These are phyloP conservation scores for Drosophila austrosaltans DNA, from an alignment of 2,888 invertebrate species.

Conservation along the genomic window DNA sequence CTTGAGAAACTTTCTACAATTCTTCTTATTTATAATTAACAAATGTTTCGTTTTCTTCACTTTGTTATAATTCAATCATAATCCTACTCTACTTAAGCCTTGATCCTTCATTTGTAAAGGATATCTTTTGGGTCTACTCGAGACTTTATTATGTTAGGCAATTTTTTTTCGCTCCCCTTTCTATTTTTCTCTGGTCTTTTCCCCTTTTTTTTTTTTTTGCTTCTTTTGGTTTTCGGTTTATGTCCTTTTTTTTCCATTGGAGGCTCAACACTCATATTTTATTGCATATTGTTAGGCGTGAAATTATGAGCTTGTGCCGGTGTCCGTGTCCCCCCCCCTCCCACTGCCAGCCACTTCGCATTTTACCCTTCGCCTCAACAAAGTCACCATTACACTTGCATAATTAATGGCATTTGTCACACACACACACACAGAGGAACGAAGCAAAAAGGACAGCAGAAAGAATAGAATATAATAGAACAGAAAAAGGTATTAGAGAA, in stretches of 20 bases:
- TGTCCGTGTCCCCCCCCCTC: too few species aligned
- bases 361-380: not conserved
- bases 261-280: slow-evolving; percentile 46
- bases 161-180: too few species aligned
- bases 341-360: not conserved
- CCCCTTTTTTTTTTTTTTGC: not conserved
- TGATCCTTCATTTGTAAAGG: too few species aligned
- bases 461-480: not conserved
- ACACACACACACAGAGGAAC: not conserved
- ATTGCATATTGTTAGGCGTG: slow-evolving; percentile 72
- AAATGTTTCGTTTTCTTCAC: too few species aligned
- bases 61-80: too few species aligned
- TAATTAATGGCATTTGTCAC: slow-evolving; percentile 7
- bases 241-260: not conserved
- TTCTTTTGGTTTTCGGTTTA: slow-evolving; percentile 3
- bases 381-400: slow-evolving; percentile 8
- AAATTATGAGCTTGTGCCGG: slow-evolving; percentile 39
- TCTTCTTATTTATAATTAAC: too few species aligned
- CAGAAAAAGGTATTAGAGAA: not conserved
- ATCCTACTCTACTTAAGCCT: too few species aligned
- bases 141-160: too few species aligned
- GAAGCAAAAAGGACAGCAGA: not conserved
- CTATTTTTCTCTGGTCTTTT: too few species aligned
- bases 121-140: too few species aligned
- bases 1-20: too few species aligned